These are phyloP conservation scores for Drosophila oshimai DNA, from an alignment of 1,140 invertebrate species.

Conservation along the genomic window DNA sequence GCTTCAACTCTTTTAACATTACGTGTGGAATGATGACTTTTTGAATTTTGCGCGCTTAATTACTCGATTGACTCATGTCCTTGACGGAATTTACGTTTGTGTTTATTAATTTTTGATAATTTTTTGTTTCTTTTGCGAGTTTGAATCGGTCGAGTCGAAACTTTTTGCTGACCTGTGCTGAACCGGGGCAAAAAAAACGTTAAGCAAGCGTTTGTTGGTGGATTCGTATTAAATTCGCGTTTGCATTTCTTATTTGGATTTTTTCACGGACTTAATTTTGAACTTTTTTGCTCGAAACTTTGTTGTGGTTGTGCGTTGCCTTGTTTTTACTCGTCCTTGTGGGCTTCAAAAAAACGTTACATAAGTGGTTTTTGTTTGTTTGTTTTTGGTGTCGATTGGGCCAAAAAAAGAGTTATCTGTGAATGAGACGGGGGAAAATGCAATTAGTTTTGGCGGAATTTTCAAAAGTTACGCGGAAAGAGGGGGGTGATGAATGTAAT, in stretches of 20 bases:
- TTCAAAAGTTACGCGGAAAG: no score
- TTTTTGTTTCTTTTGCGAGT: neutral
- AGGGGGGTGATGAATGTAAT: no score
- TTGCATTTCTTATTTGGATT: conserved; percentile 18
- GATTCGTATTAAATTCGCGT: conserved; percentile 13
- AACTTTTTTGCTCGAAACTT: conserved; percentile 7
- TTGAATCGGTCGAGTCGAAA: conserved; percentile 11
- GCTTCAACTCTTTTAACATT: conserved; percentile 5
- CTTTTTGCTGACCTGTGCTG: conserved; percentile 2
- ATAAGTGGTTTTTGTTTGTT: conserved; percentile 23
- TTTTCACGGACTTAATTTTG: conserved; percentile 11
- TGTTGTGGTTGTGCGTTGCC: neutral
- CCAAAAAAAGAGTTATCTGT: conserved; percentile 68
- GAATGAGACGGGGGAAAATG: conserved; percentile 20
- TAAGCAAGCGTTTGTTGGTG: conserved; percentile 10
- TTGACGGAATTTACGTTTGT: conserved; percentile 17
- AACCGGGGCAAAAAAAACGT: conserved; percentile 11
- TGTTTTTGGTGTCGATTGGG: conserved; percentile 64
- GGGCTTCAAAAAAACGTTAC: conserved; percentile 11
- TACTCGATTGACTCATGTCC: conserved; percentile 52
- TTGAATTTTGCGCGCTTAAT: conserved; percentile 43
- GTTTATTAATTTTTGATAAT: neutral
- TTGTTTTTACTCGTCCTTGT: conserved; percentile 19
- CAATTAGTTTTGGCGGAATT: conserved; percentile 27
- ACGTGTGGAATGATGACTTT: conserved; percentile 37